Percentiles rank a stretch among this genome's conserved stretches.
phyloP scores from a whole-genome alignment of 2,888 invertebrate genomes.

The Pollenia angustigena region DNA sequence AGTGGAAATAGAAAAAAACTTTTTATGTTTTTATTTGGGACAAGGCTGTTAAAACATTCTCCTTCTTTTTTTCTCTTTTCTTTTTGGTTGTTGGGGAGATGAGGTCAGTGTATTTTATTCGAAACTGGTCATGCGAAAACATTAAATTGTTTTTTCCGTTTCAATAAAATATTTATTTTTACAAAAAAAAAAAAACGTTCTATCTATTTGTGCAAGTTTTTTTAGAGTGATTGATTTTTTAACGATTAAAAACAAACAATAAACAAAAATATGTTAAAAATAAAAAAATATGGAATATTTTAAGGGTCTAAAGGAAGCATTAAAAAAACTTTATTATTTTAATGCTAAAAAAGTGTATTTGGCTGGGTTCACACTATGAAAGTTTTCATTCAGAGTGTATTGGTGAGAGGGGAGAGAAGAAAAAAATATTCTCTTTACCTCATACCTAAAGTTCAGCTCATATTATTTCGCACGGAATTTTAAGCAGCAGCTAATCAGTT shows the following conservation, averaged over 20 bases:
- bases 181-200: constrained; percentile 21
- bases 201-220: background rate
- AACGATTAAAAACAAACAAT: background rate
- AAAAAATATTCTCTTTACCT: too few relatives aligned
- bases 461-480: too few relatives aligned
- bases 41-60: background rate
- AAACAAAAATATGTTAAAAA: background rate
- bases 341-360: too few relatives aligned
- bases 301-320: background rate
- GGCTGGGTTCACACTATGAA: too few relatives aligned
- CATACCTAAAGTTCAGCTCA: too few relatives aligned
- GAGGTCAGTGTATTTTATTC: constrained; percentile 22
- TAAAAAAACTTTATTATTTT: too few relatives aligned
- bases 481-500: too few relatives aligned
- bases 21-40: background rate
- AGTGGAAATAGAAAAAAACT: constrained; percentile 13
- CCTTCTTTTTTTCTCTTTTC: background rate
- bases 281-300: background rate
- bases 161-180: constrained; percentile 35
- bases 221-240: constrained; percentile 50
- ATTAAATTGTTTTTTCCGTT: constrained; percentile 58
- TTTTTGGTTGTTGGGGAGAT: background rate
- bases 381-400: too few relatives aligned
- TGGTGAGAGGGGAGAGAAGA: too few relatives aligned
- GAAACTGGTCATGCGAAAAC: constrained; percentile 60